A percentile compares a stretch with the other conserved stretches of the same genome.
Conservation (phyloP, 2,797 vertebrate species). For the Pelodytes ibericus region DNA sequence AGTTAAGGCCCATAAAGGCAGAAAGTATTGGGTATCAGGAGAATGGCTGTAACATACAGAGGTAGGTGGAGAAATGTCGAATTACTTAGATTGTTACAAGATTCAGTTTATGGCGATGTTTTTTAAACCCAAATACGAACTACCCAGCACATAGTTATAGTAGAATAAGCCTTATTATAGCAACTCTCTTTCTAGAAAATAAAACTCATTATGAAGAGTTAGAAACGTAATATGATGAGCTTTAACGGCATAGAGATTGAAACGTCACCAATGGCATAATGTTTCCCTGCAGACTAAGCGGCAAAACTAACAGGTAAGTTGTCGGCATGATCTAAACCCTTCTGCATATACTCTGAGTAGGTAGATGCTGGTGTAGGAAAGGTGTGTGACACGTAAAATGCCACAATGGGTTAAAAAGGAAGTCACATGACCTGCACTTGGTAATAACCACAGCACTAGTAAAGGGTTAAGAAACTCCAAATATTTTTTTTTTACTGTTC, state of each 20-base stretch:
- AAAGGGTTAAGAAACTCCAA: not conserved
- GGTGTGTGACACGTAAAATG: conserved; percentile 20
- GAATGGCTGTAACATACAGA: conserved; percentile 11
- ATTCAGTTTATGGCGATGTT: not conserved
- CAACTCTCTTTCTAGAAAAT: conserved; percentile 1
- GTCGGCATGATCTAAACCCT: conserved; percentile 14
- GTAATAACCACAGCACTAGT: not conserved
- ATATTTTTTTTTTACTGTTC: too few relatives aligned
- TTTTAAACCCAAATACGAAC: conserved; percentile 29
- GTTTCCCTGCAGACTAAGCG: conserved; percentile 20
- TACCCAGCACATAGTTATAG: conserved; percentile 15
- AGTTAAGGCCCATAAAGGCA: not conserved
- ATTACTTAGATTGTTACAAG: conserved; percentile 10
- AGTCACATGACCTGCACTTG: not conserved
- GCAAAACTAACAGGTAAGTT: conserved; percentile 15
- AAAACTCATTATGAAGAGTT: not conserved
- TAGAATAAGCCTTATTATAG: conserved; percentile 15
- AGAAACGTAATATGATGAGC: too few relatives aligned
- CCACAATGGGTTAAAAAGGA: conserved; percentile 32
- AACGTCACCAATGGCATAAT: conserved; percentile 3
- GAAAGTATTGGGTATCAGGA: not conserved
- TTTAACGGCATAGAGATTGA: conserved; percentile 41
- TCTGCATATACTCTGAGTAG: conserved; percentile 47
- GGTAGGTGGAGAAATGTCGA: conserved; percentile 32
- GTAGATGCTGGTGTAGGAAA: conserved; percentile 44